These are phyloP conservation scores for Phalloptychus januarius DNA, from an alignment of 2,797 vertebrate genomes.

Conservation along the genomic window DNA sequence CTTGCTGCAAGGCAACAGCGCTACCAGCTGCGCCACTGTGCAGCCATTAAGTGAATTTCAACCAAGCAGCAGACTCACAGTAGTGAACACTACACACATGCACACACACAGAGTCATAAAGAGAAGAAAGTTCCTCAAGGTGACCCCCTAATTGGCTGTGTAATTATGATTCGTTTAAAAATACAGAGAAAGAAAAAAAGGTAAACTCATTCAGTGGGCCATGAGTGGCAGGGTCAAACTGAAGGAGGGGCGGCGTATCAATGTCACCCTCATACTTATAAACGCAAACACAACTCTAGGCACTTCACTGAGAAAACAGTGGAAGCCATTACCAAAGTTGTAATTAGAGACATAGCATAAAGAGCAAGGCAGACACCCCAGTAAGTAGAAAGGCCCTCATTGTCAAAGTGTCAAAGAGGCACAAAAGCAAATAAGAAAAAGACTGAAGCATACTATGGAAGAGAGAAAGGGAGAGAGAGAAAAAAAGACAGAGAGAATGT, in stretches of 20 bases:
- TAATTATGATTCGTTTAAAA: conserved; percentile 81
- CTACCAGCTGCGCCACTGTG: too few species aligned
- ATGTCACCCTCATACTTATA: conserved; percentile 71
- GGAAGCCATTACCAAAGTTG: conserved; percentile 71
- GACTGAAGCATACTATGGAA: conserved; percentile 34
- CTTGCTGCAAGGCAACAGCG: too few species aligned
- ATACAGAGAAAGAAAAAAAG: conserved; percentile 64
- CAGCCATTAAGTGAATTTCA: conserved; percentile 23
- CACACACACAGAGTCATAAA: conserved; percentile 16
- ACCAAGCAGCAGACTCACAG: conserved; percentile 3
- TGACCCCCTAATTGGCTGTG: conserved; percentile 80
- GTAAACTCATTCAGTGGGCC: conserved; percentile 66
- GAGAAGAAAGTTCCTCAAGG: conserved; percentile 75
- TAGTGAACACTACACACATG: not conserved
- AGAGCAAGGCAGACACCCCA: conserved; percentile 58
- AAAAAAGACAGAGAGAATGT: not conserved
- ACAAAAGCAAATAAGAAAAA: conserved; percentile 35
- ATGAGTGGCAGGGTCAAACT: conserved; percentile 77
- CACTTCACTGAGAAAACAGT: conserved; percentile 71
- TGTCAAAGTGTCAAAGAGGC: conserved; percentile 72
- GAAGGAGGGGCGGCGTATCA: conserved; percentile 75
- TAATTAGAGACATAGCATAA: conserved; percentile 78
- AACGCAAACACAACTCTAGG: conserved; percentile 79
- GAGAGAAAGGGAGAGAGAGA: not conserved
- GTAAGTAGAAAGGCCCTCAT: conserved; percentile 61